Conservation (phyloP, 1,140 invertebrate genomes). For the Conus ventricosus region DNA sequence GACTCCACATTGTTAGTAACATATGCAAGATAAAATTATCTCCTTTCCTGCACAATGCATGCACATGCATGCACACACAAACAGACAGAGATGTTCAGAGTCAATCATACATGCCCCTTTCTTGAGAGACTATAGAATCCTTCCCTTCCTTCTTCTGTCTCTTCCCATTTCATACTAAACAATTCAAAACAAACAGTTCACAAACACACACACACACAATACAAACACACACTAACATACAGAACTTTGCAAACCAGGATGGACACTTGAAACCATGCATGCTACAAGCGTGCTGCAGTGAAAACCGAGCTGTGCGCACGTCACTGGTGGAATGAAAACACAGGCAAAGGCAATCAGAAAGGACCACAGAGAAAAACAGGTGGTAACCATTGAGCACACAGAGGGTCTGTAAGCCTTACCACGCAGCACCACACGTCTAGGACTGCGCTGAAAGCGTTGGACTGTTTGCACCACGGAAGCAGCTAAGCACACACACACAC, state of each 20-base stretch:
- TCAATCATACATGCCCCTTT: too few species aligned
- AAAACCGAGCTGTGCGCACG: too few species aligned
- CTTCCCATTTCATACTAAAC: background rate
- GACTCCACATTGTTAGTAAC: too few species aligned
- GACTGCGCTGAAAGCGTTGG: constrained; percentile 22
- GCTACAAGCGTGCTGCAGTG: too few species aligned
- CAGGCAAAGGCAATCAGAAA: background rate
- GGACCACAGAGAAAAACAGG: background rate
- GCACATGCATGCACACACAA: background rate
- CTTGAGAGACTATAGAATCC: too few species aligned
- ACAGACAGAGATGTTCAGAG: background rate
- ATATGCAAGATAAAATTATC: background rate
- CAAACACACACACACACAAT: background rate
- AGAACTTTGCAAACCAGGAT: too few species aligned
- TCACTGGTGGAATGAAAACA: background rate
- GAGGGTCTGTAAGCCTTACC: background rate
- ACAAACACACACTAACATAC: background rate
- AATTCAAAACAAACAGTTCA: background rate
- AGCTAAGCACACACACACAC: constrained; percentile 29
- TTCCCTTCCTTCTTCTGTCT: too few species aligned
- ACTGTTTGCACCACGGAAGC: constrained; percentile 22
- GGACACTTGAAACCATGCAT: too few species aligned
- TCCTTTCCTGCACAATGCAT: background rate
- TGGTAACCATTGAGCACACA: background rate
- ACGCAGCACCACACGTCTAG: constrained; percentile 16